Conservation (phyloP, 2,888 invertebrate species). For the Blastobasis adustella region DNA sequence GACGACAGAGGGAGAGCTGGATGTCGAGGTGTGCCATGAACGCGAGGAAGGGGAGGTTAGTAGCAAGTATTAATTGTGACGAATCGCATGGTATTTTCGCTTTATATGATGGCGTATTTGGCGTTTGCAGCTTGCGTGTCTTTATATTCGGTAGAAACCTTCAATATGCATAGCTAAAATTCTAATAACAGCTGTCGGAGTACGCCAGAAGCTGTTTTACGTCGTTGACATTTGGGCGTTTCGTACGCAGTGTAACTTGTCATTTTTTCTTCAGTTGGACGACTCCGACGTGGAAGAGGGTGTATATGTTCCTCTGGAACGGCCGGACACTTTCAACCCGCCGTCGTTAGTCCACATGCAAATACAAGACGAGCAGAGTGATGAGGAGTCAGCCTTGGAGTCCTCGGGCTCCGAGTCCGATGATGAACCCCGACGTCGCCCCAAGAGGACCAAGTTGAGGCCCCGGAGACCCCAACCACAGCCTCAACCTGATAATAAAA, state of each 20-base stretch:
- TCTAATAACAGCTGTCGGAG: no score
- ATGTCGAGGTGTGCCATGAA: conserved; percentile 75
- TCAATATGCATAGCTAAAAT: no score
- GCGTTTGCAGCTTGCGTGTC: no score
- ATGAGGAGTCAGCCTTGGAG: conserved; percentile 67
- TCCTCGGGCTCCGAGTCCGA: conserved; percentile 76
- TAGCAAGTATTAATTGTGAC: no score
- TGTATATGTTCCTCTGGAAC: conserved; percentile 72
- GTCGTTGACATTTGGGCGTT: conserved; percentile 15
- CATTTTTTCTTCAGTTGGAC: conserved; percentile 39
- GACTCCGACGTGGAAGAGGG: conserved; percentile 71
- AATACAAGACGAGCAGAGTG: conserved; percentile 76
- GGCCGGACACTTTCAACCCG: conserved; percentile 71
- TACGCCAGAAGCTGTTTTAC: no score
- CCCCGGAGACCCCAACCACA: conserved; percentile 39
- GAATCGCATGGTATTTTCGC: no score
- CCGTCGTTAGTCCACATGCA: conserved; percentile 67
- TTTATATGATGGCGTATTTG: no score
- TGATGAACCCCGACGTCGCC: conserved; percentile 64
- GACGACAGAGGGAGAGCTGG: conserved; percentile 76
- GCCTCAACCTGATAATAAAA: conserved; percentile 53
- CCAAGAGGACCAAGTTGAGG: conserved; percentile 71
- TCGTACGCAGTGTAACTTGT: neutral
- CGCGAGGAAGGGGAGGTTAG: conserved; percentile 81
- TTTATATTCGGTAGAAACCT: no score